These are phyloP conservation scores for Anodontia alba DNA, from an alignment of 2,888 invertebrate genomes.

Conservation along the genomic window DNA sequence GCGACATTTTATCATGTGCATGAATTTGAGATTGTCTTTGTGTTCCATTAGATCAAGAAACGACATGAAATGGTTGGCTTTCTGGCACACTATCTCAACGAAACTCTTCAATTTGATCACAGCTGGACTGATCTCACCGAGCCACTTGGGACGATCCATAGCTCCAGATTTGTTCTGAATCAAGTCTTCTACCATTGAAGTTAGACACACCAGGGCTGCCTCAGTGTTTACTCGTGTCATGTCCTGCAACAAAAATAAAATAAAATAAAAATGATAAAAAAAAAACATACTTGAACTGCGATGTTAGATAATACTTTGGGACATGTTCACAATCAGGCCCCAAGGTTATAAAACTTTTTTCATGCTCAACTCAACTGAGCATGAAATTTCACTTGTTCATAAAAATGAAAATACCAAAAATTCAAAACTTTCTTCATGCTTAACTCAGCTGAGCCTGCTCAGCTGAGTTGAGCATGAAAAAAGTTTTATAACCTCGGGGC, in stretches of 20 bases:
- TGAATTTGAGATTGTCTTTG: slow-evolving; percentile 74
- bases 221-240: slow-evolving; percentile 94
- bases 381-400: no score
- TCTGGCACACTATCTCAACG: slow-evolving; percentile 83
- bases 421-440: no score
- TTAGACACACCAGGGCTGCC: slow-evolving; percentile 94
- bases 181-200: slow-evolving; percentile 92
- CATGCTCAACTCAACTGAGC: no score
- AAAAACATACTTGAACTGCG: not conserved
- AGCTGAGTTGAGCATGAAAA: no score
- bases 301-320: no score
- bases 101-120: slow-evolving; percentile 88
- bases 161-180: slow-evolving; percentile 56
- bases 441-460: no score
- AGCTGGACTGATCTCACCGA: slow-evolving; percentile 91
- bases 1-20: slow-evolving; percentile 85
- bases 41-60: slow-evolving; percentile 83
- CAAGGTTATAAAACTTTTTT: no score
- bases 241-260: slow-evolving; percentile 85
- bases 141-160: slow-evolving; percentile 87
- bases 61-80: slow-evolving; percentile 92
- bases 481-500: no score
- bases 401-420: no score
- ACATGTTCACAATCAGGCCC: no score
- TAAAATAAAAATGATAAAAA: not conserved